Base-by-base conservation (phyloP, 2,888 invertebrate genomes). In the Pyralis farinalis region DNA sequence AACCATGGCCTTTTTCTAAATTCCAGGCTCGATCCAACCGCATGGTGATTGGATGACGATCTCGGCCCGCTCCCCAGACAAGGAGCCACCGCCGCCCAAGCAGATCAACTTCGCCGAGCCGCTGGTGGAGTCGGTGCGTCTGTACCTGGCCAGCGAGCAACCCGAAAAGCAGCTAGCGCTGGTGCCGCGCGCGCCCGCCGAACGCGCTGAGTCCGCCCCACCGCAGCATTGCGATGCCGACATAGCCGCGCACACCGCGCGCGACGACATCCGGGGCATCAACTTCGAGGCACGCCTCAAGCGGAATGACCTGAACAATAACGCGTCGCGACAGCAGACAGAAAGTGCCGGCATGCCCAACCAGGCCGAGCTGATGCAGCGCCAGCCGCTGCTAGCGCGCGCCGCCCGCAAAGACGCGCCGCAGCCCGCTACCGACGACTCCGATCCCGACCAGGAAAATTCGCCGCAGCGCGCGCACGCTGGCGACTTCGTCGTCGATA, bases 31-130 rank as follows among this genome's bases (percentile, higher is more conserved):
- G 50, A 71, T 82, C 65, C 85, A 79, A 56, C 66, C 82, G 47
- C 72, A 82, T 77, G 82, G 86, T 79, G 88, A 88, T 76, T 90
- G 90, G 88, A 90, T 89, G 89, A 89, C 88, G 67, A 81, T 90
- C 70, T 83, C 88, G 40, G 70, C 78, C 42, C 83, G 81, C 58
- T 80, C 81, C 44, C 79, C 81, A 49, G 81, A 79, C 46, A 74
- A 81, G 67, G 80, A 80, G 71, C 73, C 80, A 32, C 58, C 85
- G 51, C 83, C 83, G 37, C 80, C 81, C 27, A 67, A 73, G 68
- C 84, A 78, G 69, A 78, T 84, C 52, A 67, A 75, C 59, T 61
- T 72, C 55, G 86, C 87, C 20, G 88, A 88, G 71, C 90, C 90
- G 39, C 74, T 89, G 58, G 79, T 90, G 44, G 78, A 82, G 64